Percentiles rank a stretch among this genome's conserved stretches.
Evolutionary conservation across 1,140 invertebrate genomes (phyloP).

Genomic region (Listronotus bonariensis): DNA sequence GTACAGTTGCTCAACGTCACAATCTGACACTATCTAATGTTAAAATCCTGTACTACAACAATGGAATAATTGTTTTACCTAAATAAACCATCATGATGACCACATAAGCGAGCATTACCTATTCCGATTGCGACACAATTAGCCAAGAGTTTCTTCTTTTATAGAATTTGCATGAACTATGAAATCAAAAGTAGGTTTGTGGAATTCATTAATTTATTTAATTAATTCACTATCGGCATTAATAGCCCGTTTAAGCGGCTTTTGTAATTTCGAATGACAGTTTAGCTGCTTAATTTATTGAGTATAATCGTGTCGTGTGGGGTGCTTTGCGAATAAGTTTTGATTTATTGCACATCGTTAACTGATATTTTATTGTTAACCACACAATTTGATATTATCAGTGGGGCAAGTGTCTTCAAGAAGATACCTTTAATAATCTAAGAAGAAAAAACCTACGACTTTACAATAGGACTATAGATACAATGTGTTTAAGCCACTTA

Average conservation of each 20-base stretch:
- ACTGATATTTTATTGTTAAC: too few species aligned
- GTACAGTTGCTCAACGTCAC: background rate
- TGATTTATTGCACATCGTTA: too few species aligned
- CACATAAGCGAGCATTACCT: conserved; percentile 1
- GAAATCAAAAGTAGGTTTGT: conserved; percentile 46
- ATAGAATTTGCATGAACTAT: conserved; percentile 36
- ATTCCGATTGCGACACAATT: conserved; percentile 10
- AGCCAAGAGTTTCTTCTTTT: conserved; percentile 35
- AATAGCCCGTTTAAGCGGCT: conserved; percentile 16
- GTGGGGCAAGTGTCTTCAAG: too few species aligned
- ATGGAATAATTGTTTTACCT: conserved; percentile 14
- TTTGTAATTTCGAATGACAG: conserved; percentile 19
- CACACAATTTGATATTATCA: too few species aligned
- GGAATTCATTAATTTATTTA: conserved; percentile 41
- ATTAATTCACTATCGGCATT: conserved; percentile 37
- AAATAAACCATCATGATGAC: conserved; percentile 10
- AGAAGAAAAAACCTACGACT: too few species aligned
- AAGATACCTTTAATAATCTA: too few species aligned
- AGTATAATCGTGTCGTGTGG: background rate
- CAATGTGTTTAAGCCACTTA: too few species aligned
- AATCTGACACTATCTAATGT: conserved; percentile 10
- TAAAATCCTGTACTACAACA: conserved; percentile 13
- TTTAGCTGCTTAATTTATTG: conserved; percentile 5
- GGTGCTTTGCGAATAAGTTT: background rate
- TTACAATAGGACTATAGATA: too few species aligned